Percentiles rank a stretch among this genome's conserved stretches.
phyloP scores from a whole-genome alignment of 2,797 vertebrate species.

The Zenarchopterus dispar region DNA sequence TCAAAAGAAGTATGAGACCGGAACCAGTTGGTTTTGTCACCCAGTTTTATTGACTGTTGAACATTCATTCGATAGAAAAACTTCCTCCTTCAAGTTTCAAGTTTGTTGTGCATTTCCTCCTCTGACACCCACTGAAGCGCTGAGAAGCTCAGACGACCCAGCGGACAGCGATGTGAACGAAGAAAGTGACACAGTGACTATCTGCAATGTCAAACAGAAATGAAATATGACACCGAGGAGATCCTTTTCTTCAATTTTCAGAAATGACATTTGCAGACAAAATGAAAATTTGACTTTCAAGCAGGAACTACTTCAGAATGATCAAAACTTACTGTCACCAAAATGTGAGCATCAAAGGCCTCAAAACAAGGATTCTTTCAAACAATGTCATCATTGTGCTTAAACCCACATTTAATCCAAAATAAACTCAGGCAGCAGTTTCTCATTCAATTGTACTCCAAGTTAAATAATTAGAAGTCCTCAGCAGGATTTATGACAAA shows the following conservation, averaged over 20 bases:
- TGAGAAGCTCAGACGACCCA: slow-evolving; percentile 21
- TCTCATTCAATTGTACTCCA: not conserved
- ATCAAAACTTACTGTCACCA: not conserved
- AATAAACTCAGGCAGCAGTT: not conserved
- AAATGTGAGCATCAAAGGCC: slow-evolving; percentile 14
- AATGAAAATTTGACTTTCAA: slow-evolving; percentile 9
- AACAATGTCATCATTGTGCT: slow-evolving; percentile 46
- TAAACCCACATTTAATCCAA: slow-evolving; percentile 3
- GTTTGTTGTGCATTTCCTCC: slow-evolving; percentile 27
- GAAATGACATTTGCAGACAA: not conserved
- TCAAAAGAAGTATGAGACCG: not conserved
- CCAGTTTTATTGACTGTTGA: slow-evolving; percentile 72
- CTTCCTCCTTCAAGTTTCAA: slow-evolving; percentile 53
- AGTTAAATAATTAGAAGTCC: too few relatives aligned
- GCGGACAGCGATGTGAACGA: not conserved
- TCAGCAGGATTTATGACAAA: too few relatives aligned
- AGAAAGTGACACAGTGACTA: too few relatives aligned
- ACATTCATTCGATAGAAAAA: slow-evolving; percentile 58
- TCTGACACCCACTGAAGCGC: slow-evolving; percentile 19
- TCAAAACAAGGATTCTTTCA: not conserved
- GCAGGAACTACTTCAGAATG: not conserved
- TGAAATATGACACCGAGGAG: too few relatives aligned
- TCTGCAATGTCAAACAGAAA: too few relatives aligned
- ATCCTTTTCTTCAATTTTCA: too few relatives aligned
- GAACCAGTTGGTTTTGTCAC: slow-evolving; percentile 43